phyloP scores from a whole-genome alignment of 2,888 invertebrate species.

The Osmoderma eremita region DNA sequence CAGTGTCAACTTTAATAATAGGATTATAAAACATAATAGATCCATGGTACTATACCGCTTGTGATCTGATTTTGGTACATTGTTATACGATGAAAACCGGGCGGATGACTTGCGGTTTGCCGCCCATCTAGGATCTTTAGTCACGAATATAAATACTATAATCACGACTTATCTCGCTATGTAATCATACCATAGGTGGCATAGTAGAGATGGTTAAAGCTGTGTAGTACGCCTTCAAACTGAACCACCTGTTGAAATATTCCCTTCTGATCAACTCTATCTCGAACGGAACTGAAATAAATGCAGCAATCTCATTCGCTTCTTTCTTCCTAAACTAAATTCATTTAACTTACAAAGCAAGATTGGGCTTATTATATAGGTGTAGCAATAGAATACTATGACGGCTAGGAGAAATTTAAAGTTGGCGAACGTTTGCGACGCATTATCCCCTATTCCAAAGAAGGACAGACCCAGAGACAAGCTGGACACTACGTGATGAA shows the following conservation, averaged over 20 bases:
- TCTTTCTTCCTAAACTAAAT: background rate
- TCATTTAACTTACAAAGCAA: slow-evolving; percentile 38
- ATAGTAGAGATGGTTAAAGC: slow-evolving; percentile 79
- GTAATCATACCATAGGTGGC: slow-evolving; percentile 73
- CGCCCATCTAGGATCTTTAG: background rate
- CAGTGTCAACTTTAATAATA: background rate
- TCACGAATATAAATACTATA: background rate
- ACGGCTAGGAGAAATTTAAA: slow-evolving; percentile 36
- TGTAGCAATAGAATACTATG: slow-evolving; percentile 38
- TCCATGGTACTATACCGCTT: too few relatives aligned
- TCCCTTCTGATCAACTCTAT: slow-evolving; percentile 80
- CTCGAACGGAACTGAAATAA: slow-evolving; percentile 75
- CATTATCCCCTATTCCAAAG: slow-evolving; percentile 37
- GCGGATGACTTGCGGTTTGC: background rate
- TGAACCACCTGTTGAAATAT: slow-evolving; percentile 86
- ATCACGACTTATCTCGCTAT: background rate
- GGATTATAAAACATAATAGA: too few relatives aligned
- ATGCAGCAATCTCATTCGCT: background rate
- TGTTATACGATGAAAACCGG: background rate
- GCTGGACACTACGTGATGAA: slow-evolving; percentile 38
- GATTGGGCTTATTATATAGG: slow-evolving; percentile 40
- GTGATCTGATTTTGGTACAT: too few relatives aligned
- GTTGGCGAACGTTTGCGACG: slow-evolving; percentile 24
- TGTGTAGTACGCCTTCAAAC: slow-evolving; percentile 77
- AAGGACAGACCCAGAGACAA: slow-evolving; percentile 31